Base-by-base conservation (phyloP, 2,113 vertebrate species). In the Nycticorax nycticorax region DNA sequence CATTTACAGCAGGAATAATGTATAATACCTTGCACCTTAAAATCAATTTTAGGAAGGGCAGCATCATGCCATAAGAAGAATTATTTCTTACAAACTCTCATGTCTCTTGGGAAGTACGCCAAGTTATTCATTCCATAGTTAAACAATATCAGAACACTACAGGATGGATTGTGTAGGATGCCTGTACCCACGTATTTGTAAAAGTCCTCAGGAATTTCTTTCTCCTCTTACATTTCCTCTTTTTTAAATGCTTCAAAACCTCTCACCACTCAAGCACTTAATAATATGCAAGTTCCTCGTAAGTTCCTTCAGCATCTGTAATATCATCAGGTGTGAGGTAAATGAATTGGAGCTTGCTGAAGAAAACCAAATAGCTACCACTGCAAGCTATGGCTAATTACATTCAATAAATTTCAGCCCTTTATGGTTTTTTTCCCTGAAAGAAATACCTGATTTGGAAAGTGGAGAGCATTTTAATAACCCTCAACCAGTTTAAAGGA, bases 401-500 rank as follows among this genome's bases (percentile, higher is more conserved):
- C 67, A 89, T 62, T 72, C 43, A 81, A 69, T 41, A 76, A 56
- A 47, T 79, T 96, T 91, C 79, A 89, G 76, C 53, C 63, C 43
- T 78, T 66, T 62, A 39, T 72, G 4, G 50, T 82, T 90, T 90
- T 92, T 26, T 30, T 67, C 28, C 14, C 74, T 27, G 81, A 64
- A 79, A 95, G 33, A 80, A 92, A 93, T 41, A 83, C 18, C 53
- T 43, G 24, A 84, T 91, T 81, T 17, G 3, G 43, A 88, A 92
- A 96, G 37, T 13, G 4, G 52, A 91, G 43, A 95, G 88, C 28
- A 80, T 92, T 92, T 85, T 86, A 90, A 89, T 66, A 95, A 10
- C 22, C 9, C 48, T 87, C 47, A 76, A 62, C 56, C 27, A 66
- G 33, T 93, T 89, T 85, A 89, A 84, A 89, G 28, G 48, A 81